Conservation (phyloP, 2,888 invertebrate species). For the Euclidia mi region DNA sequence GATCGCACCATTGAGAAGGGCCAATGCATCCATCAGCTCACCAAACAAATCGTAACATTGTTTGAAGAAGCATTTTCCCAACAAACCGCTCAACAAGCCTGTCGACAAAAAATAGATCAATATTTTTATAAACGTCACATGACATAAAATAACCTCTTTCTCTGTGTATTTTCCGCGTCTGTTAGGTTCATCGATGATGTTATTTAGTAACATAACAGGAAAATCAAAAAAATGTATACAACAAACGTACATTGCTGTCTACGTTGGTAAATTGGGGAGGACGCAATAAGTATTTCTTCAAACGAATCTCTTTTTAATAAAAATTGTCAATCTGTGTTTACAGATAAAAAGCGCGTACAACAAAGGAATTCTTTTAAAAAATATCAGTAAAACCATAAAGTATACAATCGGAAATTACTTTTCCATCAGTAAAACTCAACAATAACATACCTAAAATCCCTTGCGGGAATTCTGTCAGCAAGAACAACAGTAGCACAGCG, state of each 20-base stretch:
- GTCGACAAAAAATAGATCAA: constrained; percentile 30
- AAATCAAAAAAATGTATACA: constrained; percentile 1
- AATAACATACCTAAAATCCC: constrained; percentile 92
- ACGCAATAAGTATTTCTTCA: not conserved
- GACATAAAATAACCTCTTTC: constrained; percentile 6
- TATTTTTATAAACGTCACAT: not conserved
- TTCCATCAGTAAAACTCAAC: too few species aligned
- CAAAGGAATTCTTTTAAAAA: too few species aligned
- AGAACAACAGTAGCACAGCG: constrained; percentile 95
- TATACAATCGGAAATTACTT: too few species aligned
- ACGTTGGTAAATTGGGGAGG: not conserved
- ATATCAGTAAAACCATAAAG: too few species aligned
- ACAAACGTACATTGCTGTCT: not conserved
- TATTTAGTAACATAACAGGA: constrained; percentile 8
- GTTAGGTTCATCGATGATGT: not conserved
- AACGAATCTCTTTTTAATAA: not conserved
- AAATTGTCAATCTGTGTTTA: not conserved
- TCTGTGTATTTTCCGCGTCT: not conserved
- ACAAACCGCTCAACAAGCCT: constrained; percentile 91
- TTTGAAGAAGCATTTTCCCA: constrained; percentile 93
- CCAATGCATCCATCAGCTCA: constrained; percentile 97
- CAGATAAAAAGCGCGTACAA: too few species aligned
- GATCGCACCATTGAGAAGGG: constrained; percentile 97
- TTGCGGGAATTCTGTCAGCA: constrained; percentile 97
- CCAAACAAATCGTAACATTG: constrained; percentile 95